Conservation (phyloP, 2,888 invertebrate species). For the Amblyteles armatorius region DNA sequence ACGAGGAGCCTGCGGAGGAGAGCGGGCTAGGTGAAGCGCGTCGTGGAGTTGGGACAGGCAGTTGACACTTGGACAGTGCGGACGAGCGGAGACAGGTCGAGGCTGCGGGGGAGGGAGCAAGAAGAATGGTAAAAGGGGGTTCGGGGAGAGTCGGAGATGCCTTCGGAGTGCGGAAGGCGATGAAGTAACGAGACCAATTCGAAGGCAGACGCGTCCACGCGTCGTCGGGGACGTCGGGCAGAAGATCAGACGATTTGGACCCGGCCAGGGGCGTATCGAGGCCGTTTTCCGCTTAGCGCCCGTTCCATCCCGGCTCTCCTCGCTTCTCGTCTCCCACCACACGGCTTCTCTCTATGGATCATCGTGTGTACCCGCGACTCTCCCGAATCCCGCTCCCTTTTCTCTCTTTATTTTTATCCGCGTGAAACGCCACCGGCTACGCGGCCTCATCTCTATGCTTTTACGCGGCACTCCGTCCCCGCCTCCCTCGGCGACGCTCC, state of each 20-base stretch:
- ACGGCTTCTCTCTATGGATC: not conserved
- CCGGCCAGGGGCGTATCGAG: slow-evolving; percentile 58
- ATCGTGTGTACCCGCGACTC: not conserved
- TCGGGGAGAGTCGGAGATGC: not conserved
- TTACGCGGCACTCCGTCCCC: not conserved
- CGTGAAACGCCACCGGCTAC: not conserved
- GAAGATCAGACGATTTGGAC: slow-evolving; percentile 44
- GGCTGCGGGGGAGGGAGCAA: slow-evolving; percentile 27
- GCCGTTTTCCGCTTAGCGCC: slow-evolving; percentile 17
- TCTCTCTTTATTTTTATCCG: slow-evolving; percentile 49
- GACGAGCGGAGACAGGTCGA: slow-evolving; percentile 16
- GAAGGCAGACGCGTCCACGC: slow-evolving; percentile 57
- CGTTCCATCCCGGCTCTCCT: not conserved
- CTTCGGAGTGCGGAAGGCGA: slow-evolving; percentile 38
- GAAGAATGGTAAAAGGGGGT: slow-evolving; percentile 14
- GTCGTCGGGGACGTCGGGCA: slow-evolving; percentile 34
- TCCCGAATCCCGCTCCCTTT: slow-evolving; percentile 22
- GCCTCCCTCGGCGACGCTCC: not conserved
- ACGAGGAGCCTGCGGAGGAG: not conserved
- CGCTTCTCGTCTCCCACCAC: not conserved
- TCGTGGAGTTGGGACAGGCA: slow-evolving; percentile 8
- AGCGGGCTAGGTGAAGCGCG: not conserved
- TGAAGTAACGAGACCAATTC: slow-evolving; percentile 53
- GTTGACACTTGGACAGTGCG: slow-evolving; percentile 22
- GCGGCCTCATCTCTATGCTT: slow-evolving; percentile 3